These are phyloP conservation scores for Drosophila picticornis DNA, from an alignment of 2,888 invertebrate genomes.

Conservation along the genomic window DNA sequence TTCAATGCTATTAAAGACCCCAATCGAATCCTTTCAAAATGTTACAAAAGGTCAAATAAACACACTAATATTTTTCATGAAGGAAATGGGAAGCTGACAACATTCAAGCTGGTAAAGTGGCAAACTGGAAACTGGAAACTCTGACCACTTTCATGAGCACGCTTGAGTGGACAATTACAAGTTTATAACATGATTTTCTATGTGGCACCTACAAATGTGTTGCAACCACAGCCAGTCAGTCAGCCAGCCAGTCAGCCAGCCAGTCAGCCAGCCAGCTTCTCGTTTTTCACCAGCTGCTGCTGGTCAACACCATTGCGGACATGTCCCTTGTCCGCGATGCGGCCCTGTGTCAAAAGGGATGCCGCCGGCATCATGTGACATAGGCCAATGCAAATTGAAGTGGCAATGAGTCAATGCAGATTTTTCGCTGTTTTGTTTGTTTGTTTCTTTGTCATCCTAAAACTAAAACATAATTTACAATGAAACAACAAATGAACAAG, in stretches of 20 bases:
- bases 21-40: background rate
- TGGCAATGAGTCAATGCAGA: constrained; percentile 60
- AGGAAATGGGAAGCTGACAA: background rate
- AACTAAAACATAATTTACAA: constrained; percentile 42
- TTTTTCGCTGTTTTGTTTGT: background rate
- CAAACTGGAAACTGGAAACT: constrained; percentile 20
- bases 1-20: background rate
- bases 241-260: background rate
- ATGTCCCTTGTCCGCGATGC: constrained; percentile 2
- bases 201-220: constrained; percentile 46
- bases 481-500: constrained; percentile 34
- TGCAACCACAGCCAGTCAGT: background rate
- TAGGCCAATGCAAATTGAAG: constrained; percentile 61
- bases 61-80: background rate
- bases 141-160: constrained; percentile 34
- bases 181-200: constrained; percentile 70
- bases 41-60: background rate
- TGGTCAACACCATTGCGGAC: constrained; percentile 41
- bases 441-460: background rate
- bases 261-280: background rate
- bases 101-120: constrained; percentile 2
- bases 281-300: constrained; percentile 4
- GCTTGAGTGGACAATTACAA: constrained; percentile 69
- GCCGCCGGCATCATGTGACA: constrained; percentile 26
- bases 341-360: background rate